Conservation (phyloP, 2,113 vertebrate species). For the Apaloderma vittatum region DNA sequence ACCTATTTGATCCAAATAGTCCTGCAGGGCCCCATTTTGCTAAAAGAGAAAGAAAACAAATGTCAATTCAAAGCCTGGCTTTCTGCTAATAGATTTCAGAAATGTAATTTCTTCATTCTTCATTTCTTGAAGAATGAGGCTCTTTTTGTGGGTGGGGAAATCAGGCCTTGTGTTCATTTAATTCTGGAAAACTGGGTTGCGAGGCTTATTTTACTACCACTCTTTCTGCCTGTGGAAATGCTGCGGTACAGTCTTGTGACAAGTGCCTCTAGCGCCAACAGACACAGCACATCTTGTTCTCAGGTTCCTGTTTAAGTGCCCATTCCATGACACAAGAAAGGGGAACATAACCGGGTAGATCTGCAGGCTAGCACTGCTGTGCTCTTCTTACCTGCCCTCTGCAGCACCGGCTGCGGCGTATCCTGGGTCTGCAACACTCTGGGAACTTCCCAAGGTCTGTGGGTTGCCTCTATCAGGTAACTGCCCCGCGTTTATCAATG, state of each 20-base stretch:
- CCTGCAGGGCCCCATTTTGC: background rate
- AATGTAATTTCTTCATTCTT: background rate
- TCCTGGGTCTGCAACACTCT: constrained; percentile 76
- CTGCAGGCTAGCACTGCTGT: background rate
- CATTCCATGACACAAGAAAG: background rate
- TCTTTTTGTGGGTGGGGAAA: background rate
- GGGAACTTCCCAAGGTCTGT: constrained; percentile 67
- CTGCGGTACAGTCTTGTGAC: constrained; percentile 3
- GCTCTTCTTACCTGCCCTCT: constrained; percentile 83
- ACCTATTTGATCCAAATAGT: background rate
- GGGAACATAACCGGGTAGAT: background rate
- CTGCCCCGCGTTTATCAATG: constrained; percentile 68
- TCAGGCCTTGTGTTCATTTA: background rate
- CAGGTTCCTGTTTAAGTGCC: background rate
- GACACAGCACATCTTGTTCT: background rate
- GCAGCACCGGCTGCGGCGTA: constrained; percentile 47
- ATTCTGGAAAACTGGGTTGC: constrained; percentile 31
- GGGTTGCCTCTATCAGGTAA: constrained; percentile 69
- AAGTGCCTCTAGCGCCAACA: background rate
- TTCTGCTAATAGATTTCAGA: background rate
- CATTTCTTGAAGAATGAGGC: constrained; percentile 1
- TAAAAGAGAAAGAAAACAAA: background rate
- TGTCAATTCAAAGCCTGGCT: background rate
- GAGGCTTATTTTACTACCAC: constrained; percentile 28
- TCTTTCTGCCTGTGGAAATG: background rate